Base-by-base conservation (phyloP, 1,140 invertebrate species). In the Drosophila ambigua region DNA sequence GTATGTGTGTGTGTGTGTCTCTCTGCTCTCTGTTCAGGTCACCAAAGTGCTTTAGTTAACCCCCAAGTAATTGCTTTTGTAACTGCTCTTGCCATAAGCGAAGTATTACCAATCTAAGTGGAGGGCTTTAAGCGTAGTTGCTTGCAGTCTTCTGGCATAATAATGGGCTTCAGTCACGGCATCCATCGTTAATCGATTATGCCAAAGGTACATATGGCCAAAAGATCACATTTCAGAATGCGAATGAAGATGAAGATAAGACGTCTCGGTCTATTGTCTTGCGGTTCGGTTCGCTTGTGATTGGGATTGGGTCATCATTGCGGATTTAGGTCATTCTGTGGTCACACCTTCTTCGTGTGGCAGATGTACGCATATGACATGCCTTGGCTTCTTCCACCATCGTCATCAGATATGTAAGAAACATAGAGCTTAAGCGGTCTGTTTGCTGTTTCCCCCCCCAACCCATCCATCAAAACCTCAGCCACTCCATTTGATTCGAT, bases 141-240 rank as follows among this genome's bases (percentile, higher is more conserved):
- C 35, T 11, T 28, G 26, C 1, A 7, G 11, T 13, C 65, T 58
- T 26, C 45, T 39, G 28, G 65, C 46, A 50, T 54, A 53, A 45
- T 69, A 85, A 84, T 84, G 75, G 43, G 4, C 39, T 31, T 39
- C 46, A 64, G 61, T 73, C 72, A 80, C 67, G 81, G 60, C 72
- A 77, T 73, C 48, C 72, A 77, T 73, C 50, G 73, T 57, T 55
- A 55, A 60, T 60, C 61, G 53, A 68, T 74, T 71, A 52, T 65
- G 58, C 57, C 63, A 60, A 60, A 48, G 49, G 31, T 63, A 16
- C 24, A 67, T 39, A 55, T 41, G 41, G 61, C 4, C 20, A 48
- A 26, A 39, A 69, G 67, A 71, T 39, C 13, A 39, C 35, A 39
- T 39, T 39, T 39, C 35, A 39, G 35, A 39, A 39, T 13, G 11